phyloP scores from a whole-genome alignment of 53 echinoderm and acorn worm genomes.

The Echinarachnius parma region DNA sequence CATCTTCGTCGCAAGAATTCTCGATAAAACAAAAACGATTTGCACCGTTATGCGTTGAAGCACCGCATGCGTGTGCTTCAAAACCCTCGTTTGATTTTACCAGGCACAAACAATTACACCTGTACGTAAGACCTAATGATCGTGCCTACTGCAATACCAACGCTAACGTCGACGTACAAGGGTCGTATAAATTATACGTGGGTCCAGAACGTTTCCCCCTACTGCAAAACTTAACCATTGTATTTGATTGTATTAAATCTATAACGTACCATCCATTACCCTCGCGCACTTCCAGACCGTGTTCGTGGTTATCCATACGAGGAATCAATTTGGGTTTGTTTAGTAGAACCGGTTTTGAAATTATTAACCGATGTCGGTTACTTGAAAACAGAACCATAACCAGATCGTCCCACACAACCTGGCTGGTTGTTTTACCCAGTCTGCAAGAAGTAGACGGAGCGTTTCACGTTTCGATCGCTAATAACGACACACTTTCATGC shows the following conservation, averaged over 20 bases:
- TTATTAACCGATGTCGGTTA: background rate
- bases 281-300: background rate
- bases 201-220: background rate
- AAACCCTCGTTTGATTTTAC: background rate
- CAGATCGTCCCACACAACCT: background rate
- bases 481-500: no score
- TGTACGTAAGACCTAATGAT: background rate
- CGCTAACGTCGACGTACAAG: background rate
- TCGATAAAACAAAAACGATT: background rate
- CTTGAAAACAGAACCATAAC: background rate
- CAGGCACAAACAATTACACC: background rate
- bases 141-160: background rate
- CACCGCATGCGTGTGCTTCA: background rate
- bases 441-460: no score
- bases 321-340: background rate
- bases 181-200: background rate
- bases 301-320: background rate
- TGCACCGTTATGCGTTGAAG: background rate
- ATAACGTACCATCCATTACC: background rate
- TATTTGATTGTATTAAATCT: background rate
- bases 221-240: background rate
- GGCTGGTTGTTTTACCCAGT: background rate
- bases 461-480: no score
- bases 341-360: background rate
- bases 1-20: background rate